Evolutionary conservation across 1,140 invertebrate genomes (phyloP), one percentile per base, ranked within the genome.

Genomic region (Zaprionus lachaisei): DNA sequence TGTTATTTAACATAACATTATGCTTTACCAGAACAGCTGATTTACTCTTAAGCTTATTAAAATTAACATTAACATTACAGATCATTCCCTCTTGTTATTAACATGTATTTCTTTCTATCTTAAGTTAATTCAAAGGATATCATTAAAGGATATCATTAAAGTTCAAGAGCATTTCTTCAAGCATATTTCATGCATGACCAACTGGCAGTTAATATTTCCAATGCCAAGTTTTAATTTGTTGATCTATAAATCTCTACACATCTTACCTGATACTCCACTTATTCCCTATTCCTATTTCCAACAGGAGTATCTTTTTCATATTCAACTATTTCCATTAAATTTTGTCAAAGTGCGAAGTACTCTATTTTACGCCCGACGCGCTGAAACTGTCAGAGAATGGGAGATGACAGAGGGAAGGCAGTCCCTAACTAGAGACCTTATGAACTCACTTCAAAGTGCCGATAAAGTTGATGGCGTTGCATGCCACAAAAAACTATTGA

Each of bases 381-480:
- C 56, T 17, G 57, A 2, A 63, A 38, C 28, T 62, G n/a, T 69
- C 49, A 70, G 57, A 68, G 58, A 54, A 56, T 56, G 9, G 14
- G 9, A 9, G 11, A n/a, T n/a, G 12, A n/a, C n/a, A n/a, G n/a
- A n/a, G n/a, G 54, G 26, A 38, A n/a, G 37, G 1, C 34, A 28
- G 47, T 47, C 15, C 37, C 47, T 24, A 57, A 69, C 41, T 64
- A 60, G 68, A 72, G 61, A 76, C 73, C 73, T 76, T 64, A 72
- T 72, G 68, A 65, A 55, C 73, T 66, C 56, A 65, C 61, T 72
- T 76, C 73, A 72, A 66, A 66, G 61, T 76, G 61, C 65, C 55
- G 62, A 76, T 65, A 65, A 75, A 76, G 34, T 65, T 76, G 26
- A 22, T 37, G 38, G 66, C 67, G n/a, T 38, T 34, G 28, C 51